Evolutionary conservation across 2,797 vertebrate species (phyloP).

Genomic region (Protosalanx chinensis): DNA sequence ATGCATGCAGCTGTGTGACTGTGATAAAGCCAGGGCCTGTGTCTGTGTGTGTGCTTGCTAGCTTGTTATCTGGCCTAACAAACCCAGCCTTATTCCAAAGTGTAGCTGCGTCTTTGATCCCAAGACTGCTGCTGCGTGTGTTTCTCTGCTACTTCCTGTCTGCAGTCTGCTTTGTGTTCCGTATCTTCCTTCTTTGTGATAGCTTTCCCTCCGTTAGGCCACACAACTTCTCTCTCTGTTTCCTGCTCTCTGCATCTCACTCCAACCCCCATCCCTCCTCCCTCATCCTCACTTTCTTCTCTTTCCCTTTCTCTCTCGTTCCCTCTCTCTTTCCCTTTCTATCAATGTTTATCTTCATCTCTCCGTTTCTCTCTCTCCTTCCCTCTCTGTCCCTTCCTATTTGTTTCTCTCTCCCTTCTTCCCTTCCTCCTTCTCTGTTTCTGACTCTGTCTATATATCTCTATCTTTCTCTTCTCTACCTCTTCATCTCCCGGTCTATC

Average conservation of each 20-base stretch:
- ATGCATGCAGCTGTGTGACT: background rate
- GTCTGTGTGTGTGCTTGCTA: background rate
- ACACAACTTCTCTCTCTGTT: background rate
- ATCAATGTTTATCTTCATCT: background rate
- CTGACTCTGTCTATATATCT: too few relatives aligned
- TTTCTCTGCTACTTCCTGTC: background rate
- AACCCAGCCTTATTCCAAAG: constrained; percentile 20
- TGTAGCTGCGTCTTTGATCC: constrained; percentile 18
- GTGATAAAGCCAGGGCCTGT: background rate
- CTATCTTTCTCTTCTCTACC: constrained; percentile 30
- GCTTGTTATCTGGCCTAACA: constrained; percentile 33
- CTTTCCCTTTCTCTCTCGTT: too few relatives aligned
- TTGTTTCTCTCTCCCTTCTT: too few relatives aligned
- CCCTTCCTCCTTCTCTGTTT: too few relatives aligned
- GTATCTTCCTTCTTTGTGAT: background rate
- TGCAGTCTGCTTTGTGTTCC: background rate
- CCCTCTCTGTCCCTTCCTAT: background rate
- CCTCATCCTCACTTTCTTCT: background rate
- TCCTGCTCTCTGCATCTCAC: background rate
- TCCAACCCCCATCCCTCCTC: background rate
- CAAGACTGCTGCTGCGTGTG: background rate
- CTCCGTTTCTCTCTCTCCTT: background rate
- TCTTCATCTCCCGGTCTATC: constrained; percentile 42
- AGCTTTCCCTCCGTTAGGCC: background rate
- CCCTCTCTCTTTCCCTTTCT: too few relatives aligned